A percentile compares a stretch with the other conserved stretches of the same genome.
These are phyloP conservation scores for Coptotermes formosanus DNA, from an alignment of 1,140 invertebrate species.

Conservation along the genomic window DNA sequence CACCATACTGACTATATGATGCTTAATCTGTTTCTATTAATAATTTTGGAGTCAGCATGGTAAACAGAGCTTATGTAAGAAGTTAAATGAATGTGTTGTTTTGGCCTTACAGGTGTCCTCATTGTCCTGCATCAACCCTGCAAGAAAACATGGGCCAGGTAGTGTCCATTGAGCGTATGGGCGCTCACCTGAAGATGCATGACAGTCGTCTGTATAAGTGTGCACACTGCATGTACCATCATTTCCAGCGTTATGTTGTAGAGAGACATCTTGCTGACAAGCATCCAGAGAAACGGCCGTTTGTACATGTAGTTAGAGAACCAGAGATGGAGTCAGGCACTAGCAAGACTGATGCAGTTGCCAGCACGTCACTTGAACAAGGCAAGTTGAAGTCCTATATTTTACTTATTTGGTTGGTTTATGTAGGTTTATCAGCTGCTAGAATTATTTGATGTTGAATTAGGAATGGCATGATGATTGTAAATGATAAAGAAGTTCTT, in stretches of 20 bases:
- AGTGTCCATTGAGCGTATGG: constrained; percentile 58
- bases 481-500: too few relatives aligned
- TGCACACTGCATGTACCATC: constrained; percentile 55
- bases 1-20: too few relatives aligned
- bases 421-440: too few relatives aligned
- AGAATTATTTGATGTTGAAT: too few relatives aligned
- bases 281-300: constrained; percentile 56
- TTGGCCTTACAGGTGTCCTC: constrained; percentile 53
- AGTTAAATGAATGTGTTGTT: too few relatives aligned
- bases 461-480: too few relatives aligned
- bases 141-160: constrained; percentile 43
- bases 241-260: constrained; percentile 50
- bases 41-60: too few relatives aligned
- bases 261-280: constrained; percentile 65
- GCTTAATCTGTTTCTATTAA: too few relatives aligned
- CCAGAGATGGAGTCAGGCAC: constrained; percentile 42
- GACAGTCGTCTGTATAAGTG: constrained; percentile 68
- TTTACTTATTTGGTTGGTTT: too few relatives aligned
- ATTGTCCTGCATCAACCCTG: constrained; percentile 56
- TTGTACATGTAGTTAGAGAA: constrained; percentile 58
- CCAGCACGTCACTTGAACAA: background rate
- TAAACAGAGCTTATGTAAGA: too few relatives aligned
- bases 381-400: background rate
- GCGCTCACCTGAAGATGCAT: constrained; percentile 72
- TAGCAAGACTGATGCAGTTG: background rate